phyloP scores from a whole-genome alignment of 2,888 invertebrate genomes.

The Erebia aethiops region DNA sequence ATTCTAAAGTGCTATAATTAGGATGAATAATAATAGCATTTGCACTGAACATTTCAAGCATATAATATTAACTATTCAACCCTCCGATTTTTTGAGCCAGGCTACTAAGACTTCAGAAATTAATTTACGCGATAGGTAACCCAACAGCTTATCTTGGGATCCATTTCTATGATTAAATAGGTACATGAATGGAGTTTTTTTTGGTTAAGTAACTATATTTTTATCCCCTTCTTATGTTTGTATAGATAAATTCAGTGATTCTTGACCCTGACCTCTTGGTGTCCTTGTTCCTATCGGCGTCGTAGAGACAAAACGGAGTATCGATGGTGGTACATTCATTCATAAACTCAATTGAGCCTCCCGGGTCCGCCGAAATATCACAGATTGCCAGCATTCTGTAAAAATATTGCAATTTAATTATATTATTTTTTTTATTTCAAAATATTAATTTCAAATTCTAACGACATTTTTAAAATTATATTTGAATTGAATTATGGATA shows the following conservation, averaged over 20 bases:
- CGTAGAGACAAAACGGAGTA: conserved; percentile 99
- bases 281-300: conserved; percentile 98
- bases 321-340: conserved; percentile 99
- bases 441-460: background rate
- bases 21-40: background rate
- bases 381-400: conserved; percentile 95
- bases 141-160: too few species aligned
- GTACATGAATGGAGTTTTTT: too few species aligned
- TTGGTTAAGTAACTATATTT: too few species aligned
- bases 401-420: conserved; percentile 11
- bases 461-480: too few species aligned
- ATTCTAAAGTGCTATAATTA: background rate
- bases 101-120: background rate
- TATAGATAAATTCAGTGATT: background rate
- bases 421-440: too few species aligned
- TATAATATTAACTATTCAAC: too few species aligned
- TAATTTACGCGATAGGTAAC: too few species aligned
- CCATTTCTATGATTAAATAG: too few species aligned
- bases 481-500: background rate
- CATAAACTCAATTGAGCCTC: conserved; percentile 99
- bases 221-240: too few species aligned
- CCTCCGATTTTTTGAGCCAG: too few species aligned
- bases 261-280: conserved; percentile 87
- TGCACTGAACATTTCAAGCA: background rate
- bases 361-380: conserved; percentile 99